A percentile compares a stretch with the other conserved stretches of the same genome.
These are phyloP conservation scores for Bradypodion ventrale DNA, from an alignment of 2,797 vertebrate species.

Conservation along the genomic window DNA sequence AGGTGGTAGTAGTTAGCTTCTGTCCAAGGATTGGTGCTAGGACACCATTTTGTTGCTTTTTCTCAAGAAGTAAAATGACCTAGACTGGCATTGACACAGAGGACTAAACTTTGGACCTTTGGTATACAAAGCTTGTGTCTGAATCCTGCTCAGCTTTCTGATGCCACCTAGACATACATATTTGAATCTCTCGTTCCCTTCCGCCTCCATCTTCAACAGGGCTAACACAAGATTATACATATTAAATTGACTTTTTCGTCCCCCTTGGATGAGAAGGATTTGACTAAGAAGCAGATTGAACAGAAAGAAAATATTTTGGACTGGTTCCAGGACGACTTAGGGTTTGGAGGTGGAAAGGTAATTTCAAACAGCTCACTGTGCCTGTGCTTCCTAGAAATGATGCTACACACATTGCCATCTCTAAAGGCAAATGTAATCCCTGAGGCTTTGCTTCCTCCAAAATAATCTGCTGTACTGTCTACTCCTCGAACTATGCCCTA, in stretches of 20 bases:
- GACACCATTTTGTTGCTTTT: background rate
- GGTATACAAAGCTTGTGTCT: background rate
- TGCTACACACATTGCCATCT: background rate
- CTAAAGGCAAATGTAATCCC: background rate
- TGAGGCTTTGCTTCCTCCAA: background rate
- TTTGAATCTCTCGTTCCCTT: background rate
- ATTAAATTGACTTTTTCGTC: constrained; percentile 1
- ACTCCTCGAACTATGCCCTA: background rate
- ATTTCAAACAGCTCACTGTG: background rate
- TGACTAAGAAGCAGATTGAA: background rate
- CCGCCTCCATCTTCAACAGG: background rate
- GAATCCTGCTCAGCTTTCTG: background rate
- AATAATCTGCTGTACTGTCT: background rate
- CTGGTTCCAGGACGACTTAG: background rate
- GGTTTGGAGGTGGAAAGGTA: background rate
- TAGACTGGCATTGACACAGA: background rate
- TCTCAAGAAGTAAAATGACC: background rate
- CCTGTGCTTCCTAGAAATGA: background rate
- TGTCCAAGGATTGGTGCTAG: too few species aligned
- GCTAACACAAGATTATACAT: background rate
- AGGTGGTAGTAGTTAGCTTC: too few species aligned
- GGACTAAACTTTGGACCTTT: background rate
- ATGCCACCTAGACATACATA: background rate
- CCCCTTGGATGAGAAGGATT: constrained; percentile 28
- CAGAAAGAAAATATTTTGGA: constrained; percentile 3